Conservation (phyloP, 2,888 invertebrate species). For the Andrena chrysosceles region DNA sequence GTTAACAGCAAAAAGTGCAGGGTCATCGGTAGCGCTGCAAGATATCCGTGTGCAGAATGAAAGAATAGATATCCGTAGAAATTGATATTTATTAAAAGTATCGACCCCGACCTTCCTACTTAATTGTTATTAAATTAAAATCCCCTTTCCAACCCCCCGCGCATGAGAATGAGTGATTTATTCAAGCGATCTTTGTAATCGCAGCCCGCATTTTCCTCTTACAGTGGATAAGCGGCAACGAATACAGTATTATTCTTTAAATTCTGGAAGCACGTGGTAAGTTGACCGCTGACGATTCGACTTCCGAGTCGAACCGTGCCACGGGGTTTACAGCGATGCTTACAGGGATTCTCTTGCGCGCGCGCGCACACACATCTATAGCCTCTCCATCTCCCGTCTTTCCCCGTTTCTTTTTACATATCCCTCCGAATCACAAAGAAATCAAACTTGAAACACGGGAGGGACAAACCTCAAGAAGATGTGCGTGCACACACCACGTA, state of each 20-base stretch:
- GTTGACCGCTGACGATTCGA: conserved; percentile 2
- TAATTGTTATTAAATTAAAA: too few species aligned
- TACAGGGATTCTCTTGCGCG: background rate
- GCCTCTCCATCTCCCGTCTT: background rate
- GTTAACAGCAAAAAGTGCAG: background rate
- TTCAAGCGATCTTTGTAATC: too few species aligned
- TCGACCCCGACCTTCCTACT: too few species aligned
- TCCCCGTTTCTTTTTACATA: background rate
- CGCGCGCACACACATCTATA: background rate
- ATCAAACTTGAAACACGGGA: background rate
- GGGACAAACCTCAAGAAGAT: background rate
- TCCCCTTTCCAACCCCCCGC: too few species aligned
- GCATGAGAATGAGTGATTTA: too few species aligned
- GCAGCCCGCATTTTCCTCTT: background rate
- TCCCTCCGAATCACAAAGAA: background rate
- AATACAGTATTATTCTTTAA: background rate
- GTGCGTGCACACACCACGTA: too few species aligned
- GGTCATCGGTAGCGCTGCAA: background rate
- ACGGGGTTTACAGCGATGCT: conserved; percentile 31
- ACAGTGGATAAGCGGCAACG: background rate
- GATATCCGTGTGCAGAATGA: background rate
- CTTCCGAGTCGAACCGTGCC: background rate
- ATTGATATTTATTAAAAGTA: too few species aligned
- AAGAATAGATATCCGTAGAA: background rate
- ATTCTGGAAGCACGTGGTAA: background rate